Base-by-base conservation (phyloP, 92 coral and sea anemone genomes). In the Diadumene lineata region DNA sequence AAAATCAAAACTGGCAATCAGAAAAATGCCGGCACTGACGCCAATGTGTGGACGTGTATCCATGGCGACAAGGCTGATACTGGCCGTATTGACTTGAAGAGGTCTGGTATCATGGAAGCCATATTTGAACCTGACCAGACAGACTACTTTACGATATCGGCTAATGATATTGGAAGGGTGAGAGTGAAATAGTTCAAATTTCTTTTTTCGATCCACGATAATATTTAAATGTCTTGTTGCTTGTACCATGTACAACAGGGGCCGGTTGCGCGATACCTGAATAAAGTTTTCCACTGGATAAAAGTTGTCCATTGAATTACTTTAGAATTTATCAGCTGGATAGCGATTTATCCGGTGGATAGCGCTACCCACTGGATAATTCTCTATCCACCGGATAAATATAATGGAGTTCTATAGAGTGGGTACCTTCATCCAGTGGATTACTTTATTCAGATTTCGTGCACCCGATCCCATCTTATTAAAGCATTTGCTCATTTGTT, bases 121-220 rank as follows among this genome's bases (percentile, higher is more conserved):
- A 74, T 93, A 43, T 96, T 96, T 82, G 99, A 89, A 58, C 87
- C 96, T 56, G 94, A 93, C 34, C 97, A 96, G 50, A 92, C 99
- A 48, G 99, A 96, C 75, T 96, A 92, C 84, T 96, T 96, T 55
- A 96, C 97, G 28, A 76, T 96, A 27, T 92, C 90, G 28, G 99
- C 99, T 57, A 90, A 79, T 58, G 99, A 96, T 76, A 92, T 96
- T 7, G 99, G 99, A 58, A 86, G 79, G 97, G 99, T 96, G 74
- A 17, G 48, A 13, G 48, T 38, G 13, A 38, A 6, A 38, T 38
- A 38, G 48, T 38, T 6, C 13, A 4, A 13, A 38, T 38, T 38
- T 38, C 48, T 38, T 4, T 4, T 6, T 6, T 13, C 13, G 48
- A 6, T 16, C 18, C 25, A 16, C 25, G 22, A 7, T 53, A 23